Base-by-base conservation (phyloP, 2,888 invertebrate species). In the Hypercompe scribonia region DNA sequence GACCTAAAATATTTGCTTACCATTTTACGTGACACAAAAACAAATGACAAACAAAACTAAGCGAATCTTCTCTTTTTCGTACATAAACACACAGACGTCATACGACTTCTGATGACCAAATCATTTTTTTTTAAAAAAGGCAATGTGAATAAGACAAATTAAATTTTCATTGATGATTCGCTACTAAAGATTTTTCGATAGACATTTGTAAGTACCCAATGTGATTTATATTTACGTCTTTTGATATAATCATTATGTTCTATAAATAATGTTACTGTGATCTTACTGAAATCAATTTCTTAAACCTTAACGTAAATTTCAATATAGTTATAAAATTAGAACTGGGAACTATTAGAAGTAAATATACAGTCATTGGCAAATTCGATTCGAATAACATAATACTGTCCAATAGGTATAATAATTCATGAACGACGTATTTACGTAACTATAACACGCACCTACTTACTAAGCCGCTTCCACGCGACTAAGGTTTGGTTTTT, bases 311-410 rank as follows among this genome's bases (percentile, higher is more conserved):
- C 7, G 46, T 5, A 21, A 46, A 46, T 5, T 46, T 58, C 11
- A 28, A 58, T 28, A 24, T 24, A 1, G n/a, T 28, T 4, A 58
- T 13, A 28, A n/a, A n/a, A 54, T 36, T n/a, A n/a, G n/a, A n/a
- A n/a, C n/a, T n/a, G n/a, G 63, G 46, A 42, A 50, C 68, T 54
- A 67, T 72, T 64, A 70, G 70, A 77, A 75, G 67, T 74, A 69
- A 69, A 81, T 78, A 78, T 77, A 63, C 72, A 74, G 73, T 76
- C 74, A 75, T 71, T 66, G 28, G 34, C 39, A 64, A 54, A 81
- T 81, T 83, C 72, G 77, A 77, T 79, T 73, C 58, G 34, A 31
- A 65, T 74, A 82, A 79, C 75, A 75, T 75, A 82, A 75, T 75
- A 73, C 63, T 75, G 81, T 81, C 83, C 42, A 65, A 54, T 65